Percentiles rank a stretch among this genome's conserved stretches.
These are phyloP conservation scores for Myotis lucifugus DNA, from an alignment of 2,113 vertebrate genomes.

Conservation along the genomic window DNA sequence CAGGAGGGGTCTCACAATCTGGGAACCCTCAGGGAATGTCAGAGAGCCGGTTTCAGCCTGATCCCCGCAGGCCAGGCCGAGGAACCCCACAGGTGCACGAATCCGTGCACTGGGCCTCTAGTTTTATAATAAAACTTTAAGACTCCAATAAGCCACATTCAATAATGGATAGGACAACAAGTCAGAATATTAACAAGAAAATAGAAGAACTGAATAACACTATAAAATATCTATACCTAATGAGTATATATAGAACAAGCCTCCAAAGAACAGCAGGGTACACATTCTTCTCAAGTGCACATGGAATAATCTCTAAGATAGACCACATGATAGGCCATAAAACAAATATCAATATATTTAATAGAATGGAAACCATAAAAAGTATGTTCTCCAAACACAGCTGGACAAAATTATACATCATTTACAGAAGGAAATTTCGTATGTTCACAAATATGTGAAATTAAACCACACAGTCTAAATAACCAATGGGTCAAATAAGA, in stretches of 20 bases:
- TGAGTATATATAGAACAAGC: neutral
- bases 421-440: neutral
- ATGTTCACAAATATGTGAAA: neutral
- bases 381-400: neutral
- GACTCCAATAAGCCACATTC: neutral
- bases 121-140: neutral
- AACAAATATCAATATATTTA: neutral
- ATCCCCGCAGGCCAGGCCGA: too few species aligned
- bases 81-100: too few species aligned
- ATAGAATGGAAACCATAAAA: neutral
- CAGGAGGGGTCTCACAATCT: too few species aligned
- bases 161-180: neutral
- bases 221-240: neutral
- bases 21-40: too few species aligned
- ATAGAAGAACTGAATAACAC: neutral
- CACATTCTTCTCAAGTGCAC: neutral
- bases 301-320: neutral
- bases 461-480: constrained; percentile 2
- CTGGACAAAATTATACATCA: neutral
- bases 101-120: too few species aligned
- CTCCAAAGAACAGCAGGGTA: neutral
- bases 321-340: neutral
- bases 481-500: neutral
- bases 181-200: neutral
- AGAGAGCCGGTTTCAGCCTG: too few species aligned